phyloP scores from a whole-genome alignment of 2,113 vertebrate genomes.

The Speoplatyrhinus poulsoni region DNA sequence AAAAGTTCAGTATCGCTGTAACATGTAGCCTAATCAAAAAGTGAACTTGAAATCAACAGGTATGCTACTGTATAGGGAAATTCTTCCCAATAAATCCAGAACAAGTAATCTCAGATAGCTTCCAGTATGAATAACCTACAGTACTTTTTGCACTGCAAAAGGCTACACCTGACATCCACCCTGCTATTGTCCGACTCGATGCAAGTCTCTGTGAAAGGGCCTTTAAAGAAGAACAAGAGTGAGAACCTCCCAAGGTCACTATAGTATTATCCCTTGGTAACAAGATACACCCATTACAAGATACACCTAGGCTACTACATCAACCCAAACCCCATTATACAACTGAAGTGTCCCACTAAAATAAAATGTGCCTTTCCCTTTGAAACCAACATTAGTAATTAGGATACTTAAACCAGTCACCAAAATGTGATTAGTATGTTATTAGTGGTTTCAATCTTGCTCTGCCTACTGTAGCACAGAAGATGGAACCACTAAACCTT shows the following conservation, averaged over 20 bases:
- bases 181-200: neutral
- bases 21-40: no score
- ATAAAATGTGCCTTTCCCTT: slow-evolving; percentile 1
- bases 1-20: no score
- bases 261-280: slow-evolving; percentile 22
- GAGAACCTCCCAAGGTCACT: slow-evolving; percentile 24
- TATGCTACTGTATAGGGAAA: no score
- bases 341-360: slow-evolving; percentile 15
- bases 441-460: no score
- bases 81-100: no score
- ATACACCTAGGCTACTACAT: neutral
- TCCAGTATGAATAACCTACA: no score
- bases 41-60: no score
- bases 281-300: neutral
- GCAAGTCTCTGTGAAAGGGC: neutral
- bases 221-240: neutral
- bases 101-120: no score
- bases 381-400: slow-evolving; percentile 8
- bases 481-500: no score
- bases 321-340: slow-evolving; percentile 32
- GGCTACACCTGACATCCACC: neutral
- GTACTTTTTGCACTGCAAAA: neutral
- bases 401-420: no score
- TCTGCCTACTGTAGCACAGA: no score
- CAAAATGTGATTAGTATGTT: no score